phyloP scores from a whole-genome alignment of 2,797 vertebrate genomes.

The Anas capensis region DNA sequence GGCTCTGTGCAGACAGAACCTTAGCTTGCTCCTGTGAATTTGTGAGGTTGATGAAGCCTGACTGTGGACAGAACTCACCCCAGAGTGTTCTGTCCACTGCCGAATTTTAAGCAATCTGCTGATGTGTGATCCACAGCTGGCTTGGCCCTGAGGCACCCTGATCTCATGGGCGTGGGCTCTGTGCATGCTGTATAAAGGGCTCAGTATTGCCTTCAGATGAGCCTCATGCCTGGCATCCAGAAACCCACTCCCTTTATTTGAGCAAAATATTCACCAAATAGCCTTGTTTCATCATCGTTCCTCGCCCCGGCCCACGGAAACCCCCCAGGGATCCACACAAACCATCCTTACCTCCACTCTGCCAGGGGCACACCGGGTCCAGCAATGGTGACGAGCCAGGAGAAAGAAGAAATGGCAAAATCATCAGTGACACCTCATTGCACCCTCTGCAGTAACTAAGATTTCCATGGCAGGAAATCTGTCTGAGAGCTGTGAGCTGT shows the following conservation, averaged over 20 bases:
- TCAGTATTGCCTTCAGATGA: background rate
- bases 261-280: background rate
- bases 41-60: background rate
- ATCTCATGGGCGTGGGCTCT: background rate
- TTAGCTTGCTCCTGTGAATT: background rate
- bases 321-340: background rate
- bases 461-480: background rate
- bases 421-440: background rate
- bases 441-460: background rate
- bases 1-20: background rate
- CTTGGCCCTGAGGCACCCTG: background rate
- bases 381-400: constrained; percentile 67
- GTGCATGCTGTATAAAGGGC: background rate
- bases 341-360: constrained; percentile 95
- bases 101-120: background rate
- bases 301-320: background rate
- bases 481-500: background rate
- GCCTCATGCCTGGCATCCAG: background rate
- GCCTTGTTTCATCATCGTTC: background rate
- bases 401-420: constrained; percentile 71
- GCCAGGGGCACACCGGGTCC: constrained; percentile 77
- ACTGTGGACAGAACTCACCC: background rate
- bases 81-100: background rate
- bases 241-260: background rate
- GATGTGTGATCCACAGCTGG: background rate